Conservation (phyloP, 2,888 invertebrate genomes). For the Mechanitis messenoides region DNA sequence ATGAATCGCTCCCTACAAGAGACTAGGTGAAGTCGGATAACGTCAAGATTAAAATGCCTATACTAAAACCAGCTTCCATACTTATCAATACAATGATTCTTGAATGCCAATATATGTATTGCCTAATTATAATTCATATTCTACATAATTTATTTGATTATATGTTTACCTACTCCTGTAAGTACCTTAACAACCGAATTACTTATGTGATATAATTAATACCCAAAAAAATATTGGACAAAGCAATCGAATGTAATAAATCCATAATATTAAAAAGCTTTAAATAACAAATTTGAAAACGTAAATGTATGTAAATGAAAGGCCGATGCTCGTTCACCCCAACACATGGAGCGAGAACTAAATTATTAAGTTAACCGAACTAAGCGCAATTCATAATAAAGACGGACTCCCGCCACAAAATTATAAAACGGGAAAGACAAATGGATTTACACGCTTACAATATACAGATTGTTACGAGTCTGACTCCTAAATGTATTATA, state of each 20-base stretch:
- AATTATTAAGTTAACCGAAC: conserved; percentile 28
- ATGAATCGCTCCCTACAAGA: conserved; percentile 34
- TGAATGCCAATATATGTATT: conserved; percentile 29
- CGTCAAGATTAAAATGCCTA: conserved; percentile 12
- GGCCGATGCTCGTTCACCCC: conserved; percentile 32
- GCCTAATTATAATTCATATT: conserved; percentile 34
- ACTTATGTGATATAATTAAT: conserved; percentile 20
- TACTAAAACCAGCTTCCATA: conserved; percentile 20
- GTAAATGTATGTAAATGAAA: conserved; percentile 19
- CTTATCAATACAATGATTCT: conserved; percentile 38
- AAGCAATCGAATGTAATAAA: conserved; percentile 23
- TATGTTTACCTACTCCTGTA: conserved; percentile 47
- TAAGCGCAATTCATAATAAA: conserved; percentile 37
- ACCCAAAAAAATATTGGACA: conserved; percentile 17
- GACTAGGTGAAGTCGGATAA: conserved; percentile 22
- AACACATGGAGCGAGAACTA: conserved; percentile 39
- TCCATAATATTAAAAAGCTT: conserved; percentile 25
- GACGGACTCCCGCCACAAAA: conserved; percentile 44
- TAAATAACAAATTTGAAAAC: conserved; percentile 20
- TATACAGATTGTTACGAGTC: conserved; percentile 62
- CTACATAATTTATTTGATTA: conserved; percentile 39
- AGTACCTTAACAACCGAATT: conserved; percentile 36
- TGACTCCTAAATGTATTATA: conserved; percentile 52
- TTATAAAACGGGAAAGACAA: conserved; percentile 69
- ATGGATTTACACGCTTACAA: conserved; percentile 71